Base-by-base conservation (phyloP, 2,888 invertebrate genomes). In the Hartigia nigra region DNA sequence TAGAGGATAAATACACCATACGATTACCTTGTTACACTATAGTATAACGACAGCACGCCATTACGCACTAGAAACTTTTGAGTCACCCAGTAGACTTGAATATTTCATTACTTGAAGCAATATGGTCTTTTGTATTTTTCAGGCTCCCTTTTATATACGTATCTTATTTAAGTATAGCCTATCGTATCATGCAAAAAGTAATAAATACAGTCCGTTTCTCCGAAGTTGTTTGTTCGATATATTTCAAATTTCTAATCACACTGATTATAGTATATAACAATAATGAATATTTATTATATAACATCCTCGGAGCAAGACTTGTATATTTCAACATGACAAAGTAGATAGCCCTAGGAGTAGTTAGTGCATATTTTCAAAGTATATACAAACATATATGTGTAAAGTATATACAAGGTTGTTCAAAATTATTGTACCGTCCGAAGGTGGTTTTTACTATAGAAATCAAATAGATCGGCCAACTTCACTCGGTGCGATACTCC, bases 321-420 rank as follows among this genome's bases (percentile, higher is more conserved):
- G 55, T 23, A 55, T 55, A 55, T 0, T 55, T 55, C 23, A 9
- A 55, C 55, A 9, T 55, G 72, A 72, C n/a, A 23, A 72, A 75
- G 75, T 36, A 75, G 75, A 75, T 34, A 75, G 75, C 31, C 34
- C 34, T 75, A 75, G 75, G 75, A 32, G 75, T 75, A 34, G 75
- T 75, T 75, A 75, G 75, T 75, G 75, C 75, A 75, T 75, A 75
- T 75, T 5, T 72, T 72, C 72, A 12, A 32, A 23, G 32, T 32
- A 31, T 72, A 72, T 72, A 72, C 72, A 72, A 5, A 31, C 9
- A 31, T 72, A 55, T 55, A 55, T 55, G 55, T 55, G 2, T 55
- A 23, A 55, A 55, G 55, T 23, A 23, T 55, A 23, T 23, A 55
- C 55, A 9, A 23, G 55, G 55, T 55, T 23, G 9, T 35, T 35